phyloP scores from a whole-genome alignment of 2,888 invertebrate genomes.

The Lasioglossum marginatum region DNA sequence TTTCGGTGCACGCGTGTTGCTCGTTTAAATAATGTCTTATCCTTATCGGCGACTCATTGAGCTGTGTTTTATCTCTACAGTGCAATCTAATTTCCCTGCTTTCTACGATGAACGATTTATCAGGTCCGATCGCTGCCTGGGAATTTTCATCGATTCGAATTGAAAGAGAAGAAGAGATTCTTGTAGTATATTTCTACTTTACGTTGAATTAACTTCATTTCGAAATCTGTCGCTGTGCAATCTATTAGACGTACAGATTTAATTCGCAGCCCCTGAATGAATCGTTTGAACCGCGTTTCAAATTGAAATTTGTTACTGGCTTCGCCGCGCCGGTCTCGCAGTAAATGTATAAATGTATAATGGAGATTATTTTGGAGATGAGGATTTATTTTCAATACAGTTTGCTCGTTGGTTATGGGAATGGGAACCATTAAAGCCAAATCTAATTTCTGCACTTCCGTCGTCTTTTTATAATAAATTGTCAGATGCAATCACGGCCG shows the following conservation, averaged over 20 bases:
- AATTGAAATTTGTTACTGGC: not conserved
- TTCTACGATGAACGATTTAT: not conserved
- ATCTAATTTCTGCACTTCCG: not conserved
- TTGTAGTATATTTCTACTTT: not conserved
- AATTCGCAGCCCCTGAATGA: not conserved
- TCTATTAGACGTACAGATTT: not conserved
- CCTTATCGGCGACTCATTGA: not conserved
- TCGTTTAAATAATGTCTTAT: conserved; percentile 20
- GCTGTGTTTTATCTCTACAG: not conserved
- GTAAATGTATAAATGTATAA: not conserved
- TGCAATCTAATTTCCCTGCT: not conserved
- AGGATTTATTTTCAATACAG: not conserved
- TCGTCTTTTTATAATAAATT: not conserved
- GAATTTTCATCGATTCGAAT: not conserved
- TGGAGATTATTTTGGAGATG: not conserved
- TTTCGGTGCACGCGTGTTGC: not conserved
- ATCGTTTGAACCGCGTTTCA: not conserved
- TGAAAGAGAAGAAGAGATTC: not conserved
- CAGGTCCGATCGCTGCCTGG: not conserved
- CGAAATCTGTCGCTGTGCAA: not conserved
- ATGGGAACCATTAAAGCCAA: not conserved
- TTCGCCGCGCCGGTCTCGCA: not conserved
- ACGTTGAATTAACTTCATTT: too few species aligned
- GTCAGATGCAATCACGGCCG: not conserved
- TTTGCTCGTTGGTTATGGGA: not conserved